Conservation (phyloP, 1,140 invertebrate species). For the Hylaeus anthracinus region DNA sequence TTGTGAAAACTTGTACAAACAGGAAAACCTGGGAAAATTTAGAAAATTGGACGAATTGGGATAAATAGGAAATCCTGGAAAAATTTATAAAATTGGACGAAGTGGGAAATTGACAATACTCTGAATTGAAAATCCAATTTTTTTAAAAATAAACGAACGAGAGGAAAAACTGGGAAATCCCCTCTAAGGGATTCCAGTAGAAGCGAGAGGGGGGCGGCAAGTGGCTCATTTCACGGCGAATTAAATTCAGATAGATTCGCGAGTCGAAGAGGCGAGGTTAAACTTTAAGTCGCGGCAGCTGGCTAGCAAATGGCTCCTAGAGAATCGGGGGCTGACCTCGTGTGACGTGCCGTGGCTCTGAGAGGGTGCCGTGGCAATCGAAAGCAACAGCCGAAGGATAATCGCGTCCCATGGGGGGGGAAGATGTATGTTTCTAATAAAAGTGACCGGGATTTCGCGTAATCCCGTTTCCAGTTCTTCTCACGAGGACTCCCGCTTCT, state of each 20-base stretch:
- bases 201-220: background rate
- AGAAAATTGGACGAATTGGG: no score
- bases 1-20: no score
- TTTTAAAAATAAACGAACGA: no score
- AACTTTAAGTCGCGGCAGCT: conserved; percentile 74
- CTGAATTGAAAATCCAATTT: no score
- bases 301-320: conserved; percentile 51
- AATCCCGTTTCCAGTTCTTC: conserved; percentile 68
- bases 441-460: conserved; percentile 79
- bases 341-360: conserved; percentile 50
- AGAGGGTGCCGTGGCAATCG: conserved; percentile 21
- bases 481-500: conserved; percentile 55
- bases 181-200: no score
- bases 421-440: conserved; percentile 68
- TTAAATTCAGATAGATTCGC: conserved; percentile 74
- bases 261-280: conserved; percentile 65
- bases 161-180: no score
- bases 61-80: no score
- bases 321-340: conserved; percentile 72
- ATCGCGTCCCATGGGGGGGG: conserved; percentile 6
- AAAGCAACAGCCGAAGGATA: conserved; percentile 39
- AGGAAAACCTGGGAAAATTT: no score
- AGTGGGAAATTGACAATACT: no score
- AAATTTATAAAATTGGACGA: no score
- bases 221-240: conserved; percentile 80